A percentile compares a stretch with the other conserved stretches of the same genome.
phyloP scores from a whole-genome alignment of 2,888 invertebrate species.

The Eudasyphora cyanicolor region DNA sequence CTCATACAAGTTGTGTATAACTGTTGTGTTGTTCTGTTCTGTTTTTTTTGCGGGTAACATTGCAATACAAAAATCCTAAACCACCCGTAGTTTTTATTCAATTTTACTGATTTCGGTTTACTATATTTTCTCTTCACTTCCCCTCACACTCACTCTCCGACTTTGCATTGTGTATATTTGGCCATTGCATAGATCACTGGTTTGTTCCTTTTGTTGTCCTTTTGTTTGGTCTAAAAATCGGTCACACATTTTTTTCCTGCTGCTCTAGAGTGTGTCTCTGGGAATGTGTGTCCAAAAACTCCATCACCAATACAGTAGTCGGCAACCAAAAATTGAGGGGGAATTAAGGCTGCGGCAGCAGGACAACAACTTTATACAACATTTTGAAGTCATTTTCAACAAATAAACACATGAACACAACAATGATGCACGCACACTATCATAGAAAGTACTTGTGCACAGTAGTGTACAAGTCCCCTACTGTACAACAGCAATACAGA shows the following conservation, averaged over 20 bases:
- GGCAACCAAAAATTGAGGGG: not conserved
- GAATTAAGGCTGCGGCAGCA: not conserved
- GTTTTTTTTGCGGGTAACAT: too few relatives aligned
- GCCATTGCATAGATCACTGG: conserved; percentile 19
- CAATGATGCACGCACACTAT: not conserved
- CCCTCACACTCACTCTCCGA: too few relatives aligned
- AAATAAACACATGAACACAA: conserved; percentile 23
- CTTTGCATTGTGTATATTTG: not conserved
- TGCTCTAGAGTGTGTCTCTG: not conserved
- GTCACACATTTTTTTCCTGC: not conserved
- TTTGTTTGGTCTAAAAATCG: conserved; percentile 24
- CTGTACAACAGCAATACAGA: not conserved
- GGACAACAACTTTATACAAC: conserved; percentile 15
- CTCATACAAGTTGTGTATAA: too few relatives aligned
- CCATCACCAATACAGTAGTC: not conserved
- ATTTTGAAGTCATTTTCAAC: conserved; percentile 31
- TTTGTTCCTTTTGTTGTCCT: not conserved
- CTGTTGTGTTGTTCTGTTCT: too few relatives aligned
- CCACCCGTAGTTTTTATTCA: conserved; percentile 60
- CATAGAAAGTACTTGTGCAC: not conserved
- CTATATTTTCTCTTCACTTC: conserved; percentile 3
- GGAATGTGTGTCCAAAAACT: not conserved
- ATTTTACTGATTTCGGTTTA: conserved; percentile 38
- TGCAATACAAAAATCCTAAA: conserved; percentile 25
- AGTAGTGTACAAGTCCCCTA: not conserved